Percentiles rank a stretch among this genome's conserved stretches.
Conservation (phyloP, 2,797 vertebrate genomes). For the Anas capensis region DNA sequence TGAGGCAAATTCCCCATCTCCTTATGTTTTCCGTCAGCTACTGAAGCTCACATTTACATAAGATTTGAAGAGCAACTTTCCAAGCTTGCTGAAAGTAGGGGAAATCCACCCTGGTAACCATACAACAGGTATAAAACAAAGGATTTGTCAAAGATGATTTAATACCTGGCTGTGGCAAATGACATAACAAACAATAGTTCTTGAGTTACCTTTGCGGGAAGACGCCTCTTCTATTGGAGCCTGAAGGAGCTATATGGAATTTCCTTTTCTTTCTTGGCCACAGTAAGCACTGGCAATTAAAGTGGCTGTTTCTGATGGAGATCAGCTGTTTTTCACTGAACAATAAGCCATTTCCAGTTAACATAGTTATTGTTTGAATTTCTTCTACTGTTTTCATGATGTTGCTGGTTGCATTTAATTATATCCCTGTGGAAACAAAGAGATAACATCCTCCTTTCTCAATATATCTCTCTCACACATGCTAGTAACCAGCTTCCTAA, state of each 20-base stretch:
- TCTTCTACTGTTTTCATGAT: slow-evolving; percentile 32
- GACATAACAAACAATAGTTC: background rate
- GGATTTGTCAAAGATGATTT: background rate
- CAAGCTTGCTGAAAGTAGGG: background rate
- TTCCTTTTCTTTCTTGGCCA: background rate
- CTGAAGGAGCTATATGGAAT: background rate
- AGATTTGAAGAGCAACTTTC: background rate
- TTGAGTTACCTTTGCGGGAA: background rate
- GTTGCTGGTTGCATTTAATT: slow-evolving; percentile 59
- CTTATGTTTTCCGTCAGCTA: background rate
- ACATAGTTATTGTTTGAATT: slow-evolving; percentile 21
- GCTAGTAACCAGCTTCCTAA: slow-evolving; percentile 47
- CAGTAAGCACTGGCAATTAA: background rate
- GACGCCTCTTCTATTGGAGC: background rate
- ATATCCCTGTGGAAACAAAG: slow-evolving; percentile 61
- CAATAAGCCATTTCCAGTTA: slow-evolving; percentile 24
- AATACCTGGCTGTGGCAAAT: background rate
- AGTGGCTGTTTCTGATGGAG: background rate
- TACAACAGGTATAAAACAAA: background rate
- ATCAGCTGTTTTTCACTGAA: slow-evolving; percentile 7
- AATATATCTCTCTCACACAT: slow-evolving; percentile 40
- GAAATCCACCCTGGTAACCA: background rate
- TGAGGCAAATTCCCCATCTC: background rate
- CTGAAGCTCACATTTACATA: background rate
- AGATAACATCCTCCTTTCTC: slow-evolving; percentile 49